Evolutionary conservation across 2,888 invertebrate genomes (phyloP).

Genomic region (Sympetrum striolatum): DNA sequence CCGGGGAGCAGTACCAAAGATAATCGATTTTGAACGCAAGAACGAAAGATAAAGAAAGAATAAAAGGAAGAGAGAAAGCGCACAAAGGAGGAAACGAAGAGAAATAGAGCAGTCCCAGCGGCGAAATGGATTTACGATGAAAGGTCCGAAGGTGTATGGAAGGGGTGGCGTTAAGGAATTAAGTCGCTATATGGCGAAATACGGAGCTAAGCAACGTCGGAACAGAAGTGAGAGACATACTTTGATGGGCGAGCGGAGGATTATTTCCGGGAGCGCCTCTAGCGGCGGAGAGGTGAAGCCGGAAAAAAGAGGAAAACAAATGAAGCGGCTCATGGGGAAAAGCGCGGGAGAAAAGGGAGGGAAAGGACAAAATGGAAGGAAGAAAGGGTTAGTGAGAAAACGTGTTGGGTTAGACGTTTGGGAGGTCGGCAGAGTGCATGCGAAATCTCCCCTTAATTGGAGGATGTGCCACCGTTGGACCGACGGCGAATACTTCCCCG

Average conservation of each 20-base stretch:
- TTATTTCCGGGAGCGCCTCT: too few species aligned
- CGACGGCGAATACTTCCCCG: background rate
- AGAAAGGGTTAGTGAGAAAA: background rate
- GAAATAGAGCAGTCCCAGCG: too few species aligned
- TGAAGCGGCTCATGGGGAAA: too few species aligned
- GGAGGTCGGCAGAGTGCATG: background rate
- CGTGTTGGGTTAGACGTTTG: background rate
- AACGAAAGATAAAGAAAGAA: background rate
- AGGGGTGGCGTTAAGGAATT: too few species aligned
- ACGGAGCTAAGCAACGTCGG: too few species aligned
- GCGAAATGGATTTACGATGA: background rate
- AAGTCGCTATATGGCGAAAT: too few species aligned
- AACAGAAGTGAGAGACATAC: too few species aligned
- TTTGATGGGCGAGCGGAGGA: too few species aligned
- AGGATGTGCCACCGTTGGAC: background rate
- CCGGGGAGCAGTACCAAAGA: background rate
- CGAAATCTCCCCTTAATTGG: slow-evolving; percentile 23
- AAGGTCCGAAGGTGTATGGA: too few species aligned
- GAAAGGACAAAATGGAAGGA: background rate
- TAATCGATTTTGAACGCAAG: background rate
- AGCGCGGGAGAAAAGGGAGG: too few species aligned
- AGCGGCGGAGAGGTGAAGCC: too few species aligned
- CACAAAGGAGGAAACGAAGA: background rate
- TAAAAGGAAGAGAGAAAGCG: background rate
- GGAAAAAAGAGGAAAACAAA: too few species aligned